These are phyloP conservation scores for Ammospiza nelsoni DNA, from an alignment of 2,113 vertebrate species.

Conservation along the genomic window DNA sequence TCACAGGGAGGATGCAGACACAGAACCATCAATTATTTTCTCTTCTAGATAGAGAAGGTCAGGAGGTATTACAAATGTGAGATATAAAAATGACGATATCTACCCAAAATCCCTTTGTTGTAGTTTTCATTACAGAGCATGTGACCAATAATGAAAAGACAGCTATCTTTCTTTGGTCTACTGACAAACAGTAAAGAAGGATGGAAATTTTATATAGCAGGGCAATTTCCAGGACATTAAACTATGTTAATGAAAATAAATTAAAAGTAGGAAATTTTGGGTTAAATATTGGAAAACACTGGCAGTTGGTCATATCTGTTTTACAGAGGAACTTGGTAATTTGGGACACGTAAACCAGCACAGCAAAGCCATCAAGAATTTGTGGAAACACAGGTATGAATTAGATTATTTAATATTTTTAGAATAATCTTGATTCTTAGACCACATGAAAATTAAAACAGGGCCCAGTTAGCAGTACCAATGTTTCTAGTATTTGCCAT, in stretches of 20 bases:
- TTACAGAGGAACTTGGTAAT: background rate
- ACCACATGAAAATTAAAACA: background rate
- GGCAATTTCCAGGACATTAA: background rate
- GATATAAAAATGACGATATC: background rate
- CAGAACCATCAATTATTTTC: background rate
- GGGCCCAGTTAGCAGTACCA: background rate
- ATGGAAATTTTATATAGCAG: background rate
- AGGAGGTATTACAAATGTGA: background rate
- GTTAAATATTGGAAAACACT: background rate
- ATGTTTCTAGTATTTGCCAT: background rate
- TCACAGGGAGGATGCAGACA: background rate
- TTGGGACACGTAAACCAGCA: background rate
- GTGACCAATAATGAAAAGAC: background rate
- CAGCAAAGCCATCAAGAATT: background rate
- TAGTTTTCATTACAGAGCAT: background rate
- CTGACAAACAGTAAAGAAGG: background rate
- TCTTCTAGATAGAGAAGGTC: background rate
- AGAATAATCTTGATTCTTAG: background rate
- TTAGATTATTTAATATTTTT: background rate
- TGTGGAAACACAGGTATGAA: background rate
- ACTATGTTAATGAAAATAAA: background rate
- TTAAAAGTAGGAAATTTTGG: background rate
- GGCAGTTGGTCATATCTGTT: background rate
- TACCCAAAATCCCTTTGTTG: background rate
- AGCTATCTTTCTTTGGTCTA: background rate